Base-by-base conservation (phyloP, 2,797 vertebrate species). In the Tenualosa ilisha region DNA sequence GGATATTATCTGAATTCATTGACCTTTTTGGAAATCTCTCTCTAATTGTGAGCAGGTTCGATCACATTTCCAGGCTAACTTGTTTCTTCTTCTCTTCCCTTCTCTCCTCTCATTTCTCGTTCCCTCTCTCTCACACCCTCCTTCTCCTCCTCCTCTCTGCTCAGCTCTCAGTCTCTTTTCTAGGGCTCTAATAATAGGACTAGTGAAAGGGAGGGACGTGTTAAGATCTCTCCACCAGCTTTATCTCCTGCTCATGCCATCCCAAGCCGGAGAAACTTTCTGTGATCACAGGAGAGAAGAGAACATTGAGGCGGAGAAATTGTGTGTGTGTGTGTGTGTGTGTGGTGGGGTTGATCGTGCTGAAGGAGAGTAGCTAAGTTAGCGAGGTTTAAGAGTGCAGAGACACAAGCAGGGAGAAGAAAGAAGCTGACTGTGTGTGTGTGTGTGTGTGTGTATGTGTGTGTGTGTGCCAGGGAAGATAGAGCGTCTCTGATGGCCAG, bases 1-100 rank as follows among this genome's bases (percentile, higher is more conserved):
- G 97, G 97, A 97, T 97, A 97, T 97, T 96, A 97, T 97, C 97
- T 96, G 97, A 98, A 98, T 98, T 98, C 97, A 97, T 98, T 99
- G 98, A 99, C 97, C 98, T 99, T 98, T 98, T 96, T 96, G 95
- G 96, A 98, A 99, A 98, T 75, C 68, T 75, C 37, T 22, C 83
- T 56, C 83, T 37, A 63, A 63, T 63, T 63, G 59, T 63, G 9
- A 24, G 22, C 59, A 63, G 59, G 59, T 63, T 51, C 31, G 9
- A 95, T 95, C 97, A 96, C 95, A 96, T 93, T 59, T 63, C 24
- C 59, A 63, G 59, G 59, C 26, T 72, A 31, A 31, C 65, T 72
- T 31, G 65, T 72, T 31, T 37, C 37, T 75, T 75, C 68, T 40
- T 75, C 31, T 61, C n/a, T 37, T 68, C 86, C n/a, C n/a, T n/a